A percentile compares a stretch with the other conserved stretches of the same genome.
These are phyloP conservation scores for Hyla sarda DNA, from an alignment of 2,113 vertebrate genomes.

Conservation along the genomic window DNA sequence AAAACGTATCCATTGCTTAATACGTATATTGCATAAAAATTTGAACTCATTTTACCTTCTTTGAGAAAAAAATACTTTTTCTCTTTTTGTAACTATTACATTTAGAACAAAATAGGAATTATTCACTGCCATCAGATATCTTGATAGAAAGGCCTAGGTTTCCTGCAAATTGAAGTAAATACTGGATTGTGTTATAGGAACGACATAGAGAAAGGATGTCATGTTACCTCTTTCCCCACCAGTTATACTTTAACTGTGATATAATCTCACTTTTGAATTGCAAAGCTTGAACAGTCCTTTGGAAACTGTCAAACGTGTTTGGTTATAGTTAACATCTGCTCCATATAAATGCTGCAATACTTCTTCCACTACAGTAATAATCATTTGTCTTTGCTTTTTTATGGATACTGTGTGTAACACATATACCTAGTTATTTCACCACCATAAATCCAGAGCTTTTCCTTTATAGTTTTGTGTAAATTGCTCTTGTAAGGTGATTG, in stretches of 20 bases:
- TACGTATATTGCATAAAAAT: too few relatives aligned
- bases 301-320: constrained; percentile 13
- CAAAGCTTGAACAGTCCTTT: constrained; percentile 1
- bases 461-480: too few relatives aligned
- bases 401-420: neutral
- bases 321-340: neutral
- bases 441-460: too few relatives aligned
- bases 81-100: neutral
- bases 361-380: neutral
- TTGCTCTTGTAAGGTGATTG: too few relatives aligned
- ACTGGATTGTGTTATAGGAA: constrained; percentile 22
- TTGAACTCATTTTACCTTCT: too few relatives aligned
- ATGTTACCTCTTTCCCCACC: constrained; percentile 29
- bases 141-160: neutral
- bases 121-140: constrained; percentile 15
- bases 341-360: neutral
- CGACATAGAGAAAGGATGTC: constrained; percentile 41
- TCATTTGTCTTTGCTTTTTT: neutral
- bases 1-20: too few relatives aligned
- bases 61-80: neutral
- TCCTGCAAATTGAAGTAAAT: constrained; percentile 12
- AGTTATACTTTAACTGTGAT: constrained; percentile 34
- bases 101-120: neutral
- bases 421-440: too few relatives aligned
- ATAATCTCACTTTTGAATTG: constrained; percentile 29